Conservation (phyloP, 2,797 vertebrate species). For the Dicrostonyx torquatus region DNA sequence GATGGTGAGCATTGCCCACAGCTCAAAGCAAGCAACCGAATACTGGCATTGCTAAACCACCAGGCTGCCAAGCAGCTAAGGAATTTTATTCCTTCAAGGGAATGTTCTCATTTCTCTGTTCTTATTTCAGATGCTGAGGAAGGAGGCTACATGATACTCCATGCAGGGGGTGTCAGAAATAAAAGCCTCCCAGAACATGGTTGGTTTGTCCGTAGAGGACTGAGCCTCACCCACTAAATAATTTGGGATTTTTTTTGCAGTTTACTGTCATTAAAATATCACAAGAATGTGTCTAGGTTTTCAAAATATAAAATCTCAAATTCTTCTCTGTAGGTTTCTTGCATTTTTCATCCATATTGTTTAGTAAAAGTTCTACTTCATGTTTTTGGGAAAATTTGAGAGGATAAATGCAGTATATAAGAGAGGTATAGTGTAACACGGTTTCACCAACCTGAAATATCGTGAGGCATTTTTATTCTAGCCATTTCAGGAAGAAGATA, state of each 20-base stretch:
- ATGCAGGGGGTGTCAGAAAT: background rate
- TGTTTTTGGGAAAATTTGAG: background rate
- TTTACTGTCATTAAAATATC: background rate
- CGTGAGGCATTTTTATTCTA: background rate
- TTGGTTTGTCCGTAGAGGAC: background rate
- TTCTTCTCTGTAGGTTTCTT: background rate
- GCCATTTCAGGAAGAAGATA: background rate
- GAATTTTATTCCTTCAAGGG: constrained; percentile 51
- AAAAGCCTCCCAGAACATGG: background rate
- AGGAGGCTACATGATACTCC: constrained; percentile 17
- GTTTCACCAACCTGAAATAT: background rate
- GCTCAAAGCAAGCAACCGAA: background rate
- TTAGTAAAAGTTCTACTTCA: background rate
- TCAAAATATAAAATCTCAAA: background rate
- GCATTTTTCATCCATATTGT: background rate
- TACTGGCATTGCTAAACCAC: background rate
- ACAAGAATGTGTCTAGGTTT: background rate
- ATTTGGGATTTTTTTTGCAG: background rate
- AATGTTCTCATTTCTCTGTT: constrained; percentile 51
- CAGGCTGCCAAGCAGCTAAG: constrained; percentile 41
- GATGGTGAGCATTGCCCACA: background rate
- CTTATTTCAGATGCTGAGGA: constrained; percentile 51
- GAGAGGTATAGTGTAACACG: background rate
- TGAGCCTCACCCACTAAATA: background rate
- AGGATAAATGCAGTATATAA: background rate